Conservation (phyloP, 2,888 invertebrate genomes). For the Glomeris marginata region DNA sequence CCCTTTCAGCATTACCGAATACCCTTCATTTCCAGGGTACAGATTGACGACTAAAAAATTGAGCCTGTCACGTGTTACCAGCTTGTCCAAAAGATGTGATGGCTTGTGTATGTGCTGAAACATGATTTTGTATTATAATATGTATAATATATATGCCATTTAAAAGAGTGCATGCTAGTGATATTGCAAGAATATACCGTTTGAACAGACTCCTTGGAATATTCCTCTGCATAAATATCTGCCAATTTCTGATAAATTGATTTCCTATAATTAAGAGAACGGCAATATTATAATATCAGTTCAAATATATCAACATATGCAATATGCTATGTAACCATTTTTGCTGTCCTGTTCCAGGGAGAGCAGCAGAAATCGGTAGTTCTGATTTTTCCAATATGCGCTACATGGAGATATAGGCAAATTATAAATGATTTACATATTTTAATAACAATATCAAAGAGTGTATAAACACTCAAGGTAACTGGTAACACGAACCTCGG, state of each 20-base stretch:
- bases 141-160: too few relatives aligned
- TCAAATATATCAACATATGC: background rate
- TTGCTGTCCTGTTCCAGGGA: background rate
- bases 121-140: background rate
- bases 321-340: constrained; percentile 8
- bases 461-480: background rate
- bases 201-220: constrained; percentile 6
- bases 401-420: background rate
- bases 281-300: too few relatives aligned
- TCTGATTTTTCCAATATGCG: constrained; percentile 5
- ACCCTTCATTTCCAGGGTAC: constrained; percentile 83
- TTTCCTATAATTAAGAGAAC: constrained; percentile 9
- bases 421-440: background rate
- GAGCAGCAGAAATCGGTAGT: background rate
- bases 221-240: constrained; percentile 14
- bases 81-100: constrained; percentile 53
- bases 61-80: constrained; percentile 67
- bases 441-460: background rate
- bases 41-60: constrained; percentile 81
- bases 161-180: too few relatives aligned
- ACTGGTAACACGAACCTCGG: constrained; percentile 2
- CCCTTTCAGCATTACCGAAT: constrained; percentile 43
- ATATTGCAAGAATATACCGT: too few relatives aligned
- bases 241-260: constrained; percentile 14
- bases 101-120: constrained; percentile 14